Percentiles rank a stretch among this genome's conserved stretches.
These are phyloP conservation scores for Drosophila infuscata DNA, from an alignment of 2,888 invertebrate genomes.

Conservation along the genomic window DNA sequence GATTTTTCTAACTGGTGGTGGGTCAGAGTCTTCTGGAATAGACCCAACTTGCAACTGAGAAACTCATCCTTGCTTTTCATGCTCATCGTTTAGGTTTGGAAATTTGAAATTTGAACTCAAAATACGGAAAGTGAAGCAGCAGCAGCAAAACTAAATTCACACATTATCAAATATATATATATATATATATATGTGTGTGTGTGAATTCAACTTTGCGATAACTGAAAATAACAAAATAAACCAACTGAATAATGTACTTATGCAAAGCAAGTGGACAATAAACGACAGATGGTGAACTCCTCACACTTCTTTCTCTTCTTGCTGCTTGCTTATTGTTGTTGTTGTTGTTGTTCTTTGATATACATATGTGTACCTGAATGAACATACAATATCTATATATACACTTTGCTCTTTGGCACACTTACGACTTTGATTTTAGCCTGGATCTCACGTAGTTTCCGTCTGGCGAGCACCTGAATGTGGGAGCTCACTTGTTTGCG, in stretches of 20 bases:
- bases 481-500: constrained; percentile 99
- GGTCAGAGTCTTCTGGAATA: neutral
- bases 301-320: neutral
- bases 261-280: constrained; percentile 39
- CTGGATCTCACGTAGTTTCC: constrained; percentile 99
- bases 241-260: constrained; percentile 13
- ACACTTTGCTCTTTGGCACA: constrained; percentile 65
- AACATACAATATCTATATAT: neutral
- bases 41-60: constrained; percentile 53
- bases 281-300: constrained; percentile 24
- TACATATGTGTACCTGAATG: neutral
- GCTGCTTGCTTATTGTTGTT: neutral
- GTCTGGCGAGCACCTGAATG: constrained; percentile 99
- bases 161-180: neutral
- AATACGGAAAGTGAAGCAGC: neutral
- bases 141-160: neutral
- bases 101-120: neutral
- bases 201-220: constrained; percentile 9
- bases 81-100: constrained; percentile 26
- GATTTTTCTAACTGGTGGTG: neutral
- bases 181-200: no score
- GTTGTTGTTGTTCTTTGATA: constrained; percentile 5
- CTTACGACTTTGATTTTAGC: constrained; percentile 98
- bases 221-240: neutral
- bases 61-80: constrained; percentile 70